phyloP scores from a whole-genome alignment of 2,113 vertebrate species.

The Dermatemys mawii region DNA sequence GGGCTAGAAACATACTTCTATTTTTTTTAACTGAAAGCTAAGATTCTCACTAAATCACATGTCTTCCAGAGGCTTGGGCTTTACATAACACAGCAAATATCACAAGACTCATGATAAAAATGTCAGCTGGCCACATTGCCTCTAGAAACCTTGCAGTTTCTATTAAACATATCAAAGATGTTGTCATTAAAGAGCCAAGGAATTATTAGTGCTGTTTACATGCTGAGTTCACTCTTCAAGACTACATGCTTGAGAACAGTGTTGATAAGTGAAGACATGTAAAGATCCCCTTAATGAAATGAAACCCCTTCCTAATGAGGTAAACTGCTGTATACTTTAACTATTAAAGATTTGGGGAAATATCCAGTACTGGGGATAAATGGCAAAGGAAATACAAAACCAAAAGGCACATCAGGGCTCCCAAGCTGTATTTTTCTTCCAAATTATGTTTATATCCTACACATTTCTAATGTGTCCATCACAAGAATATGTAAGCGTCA shows the following conservation, averaged over 20 bases:
- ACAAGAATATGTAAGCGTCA: neutral
- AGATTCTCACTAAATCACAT: neutral
- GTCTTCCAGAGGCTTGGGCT: neutral
- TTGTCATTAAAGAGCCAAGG: neutral
- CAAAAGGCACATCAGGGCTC: neutral
- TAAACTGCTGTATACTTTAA: neutral
- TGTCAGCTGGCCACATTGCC: neutral
- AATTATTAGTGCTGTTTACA: neutral
- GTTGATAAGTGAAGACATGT: neutral
- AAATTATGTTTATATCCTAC: neutral
- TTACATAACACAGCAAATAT: neutral
- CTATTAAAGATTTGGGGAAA: neutral
- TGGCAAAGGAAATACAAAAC: neutral
- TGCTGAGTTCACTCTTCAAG: neutral
- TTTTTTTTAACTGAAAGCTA: neutral
- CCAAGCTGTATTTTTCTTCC: neutral
- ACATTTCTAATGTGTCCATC: neutral
- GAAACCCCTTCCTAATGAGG: neutral
- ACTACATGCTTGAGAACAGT: neutral
- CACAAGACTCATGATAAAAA: neutral
- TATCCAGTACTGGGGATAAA: neutral
- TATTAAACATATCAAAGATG: neutral
- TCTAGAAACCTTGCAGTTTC: neutral
- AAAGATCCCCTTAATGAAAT: neutral
- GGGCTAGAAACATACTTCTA: neutral